phyloP scores from a whole-genome alignment of 2,113 vertebrate genomes.

The Amblyornis subalaris region DNA sequence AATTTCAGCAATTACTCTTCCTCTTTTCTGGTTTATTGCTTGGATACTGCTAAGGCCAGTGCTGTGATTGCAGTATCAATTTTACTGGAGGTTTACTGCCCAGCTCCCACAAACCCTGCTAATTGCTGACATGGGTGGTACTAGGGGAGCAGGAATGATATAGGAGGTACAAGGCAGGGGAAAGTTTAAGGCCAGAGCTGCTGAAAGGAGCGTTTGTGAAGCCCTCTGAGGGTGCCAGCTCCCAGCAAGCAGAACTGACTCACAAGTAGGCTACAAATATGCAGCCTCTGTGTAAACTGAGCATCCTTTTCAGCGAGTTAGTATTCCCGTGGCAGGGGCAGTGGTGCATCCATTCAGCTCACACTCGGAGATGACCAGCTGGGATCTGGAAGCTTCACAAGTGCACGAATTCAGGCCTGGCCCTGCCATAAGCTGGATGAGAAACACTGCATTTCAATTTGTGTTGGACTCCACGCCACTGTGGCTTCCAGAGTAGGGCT shows the following conservation, averaged over 20 bases:
- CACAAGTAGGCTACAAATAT: background rate
- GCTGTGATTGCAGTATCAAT: background rate
- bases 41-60: background rate
- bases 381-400: background rate
- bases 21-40: background rate
- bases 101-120: background rate
- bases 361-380: background rate
- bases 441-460: background rate
- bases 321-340: background rate
- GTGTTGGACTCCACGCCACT: background rate
- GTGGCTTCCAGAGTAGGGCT: background rate
- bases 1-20: constrained; percentile 21
- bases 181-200: background rate
- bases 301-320: background rate
- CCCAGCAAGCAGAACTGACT: background rate
- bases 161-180: background rate
- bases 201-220: background rate
- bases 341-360: background rate
- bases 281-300: background rate
- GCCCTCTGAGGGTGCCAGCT: background rate
- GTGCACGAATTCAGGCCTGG: background rate
- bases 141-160: background rate
- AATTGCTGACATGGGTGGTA: background rate
- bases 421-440: background rate
- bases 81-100: background rate